Percentiles rank a stretch among this genome's conserved stretches.
phyloP scores from a whole-genome alignment of 2,797 vertebrate species.

The Ctenopoma kingsleyae region DNA sequence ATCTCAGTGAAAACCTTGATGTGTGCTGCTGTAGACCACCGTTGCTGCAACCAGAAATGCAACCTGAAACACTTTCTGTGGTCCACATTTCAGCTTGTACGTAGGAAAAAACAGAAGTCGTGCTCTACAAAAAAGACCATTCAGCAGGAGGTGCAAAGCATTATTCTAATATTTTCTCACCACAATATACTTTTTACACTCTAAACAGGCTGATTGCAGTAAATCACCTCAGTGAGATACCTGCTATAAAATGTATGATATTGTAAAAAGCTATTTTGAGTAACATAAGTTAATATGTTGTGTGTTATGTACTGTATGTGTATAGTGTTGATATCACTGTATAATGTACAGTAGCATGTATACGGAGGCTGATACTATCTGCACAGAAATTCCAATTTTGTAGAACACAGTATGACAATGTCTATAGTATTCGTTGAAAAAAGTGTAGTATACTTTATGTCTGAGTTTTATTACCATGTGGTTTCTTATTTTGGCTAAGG shows the following conservation, averaged over 20 bases:
- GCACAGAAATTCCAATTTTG: background rate
- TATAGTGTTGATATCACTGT: background rate
- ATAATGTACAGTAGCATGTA: background rate
- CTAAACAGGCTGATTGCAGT: background rate
- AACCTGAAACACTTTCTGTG: no score
- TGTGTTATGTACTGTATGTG: background rate
- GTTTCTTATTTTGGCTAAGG: background rate
- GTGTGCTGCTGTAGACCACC: no score
- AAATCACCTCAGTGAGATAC: background rate
- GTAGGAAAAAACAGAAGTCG: no score
- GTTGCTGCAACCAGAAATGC: no score
- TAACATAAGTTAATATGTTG: background rate
- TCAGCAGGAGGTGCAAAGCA: no score
- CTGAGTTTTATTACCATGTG: no score
- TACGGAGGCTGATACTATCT: background rate
- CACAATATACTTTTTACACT: background rate
- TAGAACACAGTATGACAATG: no score
- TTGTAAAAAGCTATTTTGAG: background rate
- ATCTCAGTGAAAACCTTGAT: no score
- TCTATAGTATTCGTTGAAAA: no score
- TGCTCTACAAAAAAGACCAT: no score
- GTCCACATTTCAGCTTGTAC: no score
- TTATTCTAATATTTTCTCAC: background rate
- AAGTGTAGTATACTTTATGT: no score
- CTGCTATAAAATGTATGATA: background rate